Base-by-base conservation (phyloP, 30 jellyfish, hydroid and myxozoan species). In the Aurelia coerulea region DNA sequence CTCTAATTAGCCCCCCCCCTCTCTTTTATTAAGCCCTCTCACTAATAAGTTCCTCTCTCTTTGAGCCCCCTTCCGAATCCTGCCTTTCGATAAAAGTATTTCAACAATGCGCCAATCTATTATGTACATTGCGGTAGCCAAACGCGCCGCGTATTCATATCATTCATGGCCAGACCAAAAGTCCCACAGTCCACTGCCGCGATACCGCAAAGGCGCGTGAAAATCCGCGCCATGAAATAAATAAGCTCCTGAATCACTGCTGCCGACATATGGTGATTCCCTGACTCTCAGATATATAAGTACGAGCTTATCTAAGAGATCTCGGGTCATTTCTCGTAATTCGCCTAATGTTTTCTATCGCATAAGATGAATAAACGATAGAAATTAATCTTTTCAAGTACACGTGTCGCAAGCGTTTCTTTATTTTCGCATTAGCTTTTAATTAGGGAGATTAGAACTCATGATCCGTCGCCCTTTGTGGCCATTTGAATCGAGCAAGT, bases 231-330 rank as follows among this genome's bases (percentile, higher is more conserved):
- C 56, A 46, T 46, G 56, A 46, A 4, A 46, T 46, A 46, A 46
- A 13, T 46, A 46, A 46, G 56, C 56, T 46, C 15, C 15, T 46
- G 56, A 50, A 35, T 29, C 62, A 10, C 80, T 54, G 73, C 37
- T 17, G 18, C 51, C 86, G 89, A 52, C 89, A 64, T 81, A 78
- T 64, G 89, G 89, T 62, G 80, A 79, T 79, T 79, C 89, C 89
- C 89, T 63, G 32, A 39, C 66, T 65, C 63, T 73, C 6, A 51
- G 35, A 60, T 12, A 42, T 5, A 17, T 64, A 46, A 23, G 34
- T 65, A 37, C 34, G 4, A 37, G 39, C 51, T 23, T 65, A 23
- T 65, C 76, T 37, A 65, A 3, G 51, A 65, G 76, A 65, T 65
- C 76, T 65, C 76, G 76, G 76, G 76, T 65, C 76, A 65, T 65